phyloP scores from a whole-genome alignment of 1,140 invertebrate species.

The Ridgeia piscesae region DNA sequence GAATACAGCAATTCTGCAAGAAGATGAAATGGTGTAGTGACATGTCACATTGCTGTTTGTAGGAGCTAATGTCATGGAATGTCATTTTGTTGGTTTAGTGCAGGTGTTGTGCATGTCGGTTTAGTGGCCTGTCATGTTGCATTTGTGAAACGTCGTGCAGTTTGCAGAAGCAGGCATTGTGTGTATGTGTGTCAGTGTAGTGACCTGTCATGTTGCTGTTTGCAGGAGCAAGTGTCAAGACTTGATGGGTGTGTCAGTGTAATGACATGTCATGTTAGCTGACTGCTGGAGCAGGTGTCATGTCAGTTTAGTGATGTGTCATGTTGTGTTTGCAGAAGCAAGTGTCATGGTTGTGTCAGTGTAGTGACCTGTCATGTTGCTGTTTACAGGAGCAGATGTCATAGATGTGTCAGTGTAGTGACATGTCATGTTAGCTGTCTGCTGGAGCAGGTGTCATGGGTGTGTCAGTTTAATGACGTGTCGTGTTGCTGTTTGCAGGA shows the following conservation, averaged over 20 bases:
- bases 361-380: not conserved
- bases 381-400: constrained; percentile 65
- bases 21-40: not conserved
- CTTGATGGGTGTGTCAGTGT: not conserved
- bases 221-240: constrained; percentile 69
- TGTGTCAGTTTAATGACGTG: not conserved
- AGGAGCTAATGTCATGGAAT: no score
- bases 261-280: not conserved
- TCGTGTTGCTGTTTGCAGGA: constrained; percentile 49
- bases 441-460: not conserved
- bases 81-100: not conserved
- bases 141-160: no score
- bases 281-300: constrained; percentile 65
- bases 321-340: constrained; percentile 5
- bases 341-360: not conserved
- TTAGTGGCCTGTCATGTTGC: not conserved
- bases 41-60: no score
- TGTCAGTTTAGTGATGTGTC: not conserved
- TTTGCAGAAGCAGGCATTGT: not conserved
- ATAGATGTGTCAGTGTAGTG: not conserved
- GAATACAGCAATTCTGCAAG: not conserved
- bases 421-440: not conserved
- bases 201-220: not conserved
- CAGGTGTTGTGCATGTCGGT: not conserved
- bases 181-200: no score